These are phyloP conservation scores for Tetragonula clypearis DNA, from an alignment of 1,140 invertebrate species.

Conservation along the genomic window DNA sequence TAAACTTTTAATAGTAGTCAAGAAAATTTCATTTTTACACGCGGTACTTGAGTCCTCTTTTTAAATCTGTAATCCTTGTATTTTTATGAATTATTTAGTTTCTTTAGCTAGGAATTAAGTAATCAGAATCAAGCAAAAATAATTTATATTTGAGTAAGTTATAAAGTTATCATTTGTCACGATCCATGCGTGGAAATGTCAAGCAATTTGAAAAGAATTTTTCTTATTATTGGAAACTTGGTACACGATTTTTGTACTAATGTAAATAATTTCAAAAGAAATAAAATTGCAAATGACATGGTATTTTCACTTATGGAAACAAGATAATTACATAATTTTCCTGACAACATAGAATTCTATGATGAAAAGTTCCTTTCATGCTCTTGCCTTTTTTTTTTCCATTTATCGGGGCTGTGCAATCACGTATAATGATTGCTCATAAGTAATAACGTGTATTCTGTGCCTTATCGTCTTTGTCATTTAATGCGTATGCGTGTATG, in stretches of 20 bases:
- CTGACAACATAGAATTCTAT: slow-evolving; percentile 10
- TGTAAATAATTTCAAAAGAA: neutral
- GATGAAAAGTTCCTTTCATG: slow-evolving; percentile 59
- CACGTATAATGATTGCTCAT: slow-evolving; percentile 35
- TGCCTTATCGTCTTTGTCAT: slow-evolving; percentile 65
- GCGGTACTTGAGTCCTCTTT: neutral
- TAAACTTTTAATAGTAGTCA: neutral
- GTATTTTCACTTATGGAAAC: neutral
- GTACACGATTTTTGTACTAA: neutral
- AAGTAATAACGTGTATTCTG: slow-evolving; percentile 65
- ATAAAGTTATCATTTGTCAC: neutral
- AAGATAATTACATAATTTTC: neutral
- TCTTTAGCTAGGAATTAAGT: neutral
- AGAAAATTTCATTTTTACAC: neutral
- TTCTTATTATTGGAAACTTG: neutral
- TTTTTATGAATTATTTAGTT: neutral
- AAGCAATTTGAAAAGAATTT: neutral
- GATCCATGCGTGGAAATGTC: neutral
- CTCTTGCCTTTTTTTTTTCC: slow-evolving; percentile 45
- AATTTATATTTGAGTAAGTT: neutral
- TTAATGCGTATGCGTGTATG: slow-evolving; percentile 27
- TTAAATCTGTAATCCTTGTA: neutral
- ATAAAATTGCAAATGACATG: neutral
- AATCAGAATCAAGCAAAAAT: neutral
- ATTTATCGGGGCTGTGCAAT: slow-evolving; percentile 63